Evolutionary conservation across 2,113 vertebrate genomes (phyloP), one percentile per base, ranked within the genome.

Genomic region (Pycnonotus jocosus): DNA sequence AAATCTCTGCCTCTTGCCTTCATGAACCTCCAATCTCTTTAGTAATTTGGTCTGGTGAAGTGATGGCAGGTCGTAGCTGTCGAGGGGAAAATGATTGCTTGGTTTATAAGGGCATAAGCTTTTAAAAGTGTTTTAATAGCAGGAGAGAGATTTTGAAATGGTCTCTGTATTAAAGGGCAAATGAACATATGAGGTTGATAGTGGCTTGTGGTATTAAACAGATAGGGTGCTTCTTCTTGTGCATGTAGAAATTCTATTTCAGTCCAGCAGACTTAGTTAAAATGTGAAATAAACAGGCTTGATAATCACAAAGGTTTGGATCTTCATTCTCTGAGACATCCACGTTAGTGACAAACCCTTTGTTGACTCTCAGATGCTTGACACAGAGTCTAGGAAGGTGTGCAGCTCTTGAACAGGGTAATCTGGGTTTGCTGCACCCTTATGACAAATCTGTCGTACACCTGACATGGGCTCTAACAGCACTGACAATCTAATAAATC

Each of bases 91-190:
- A 90, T 73, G 82, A 90, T 90, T 86, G 64, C 68, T 92, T 60
- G 71, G 68, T 73, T 88, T 92, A 83, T 54, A 88, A 94, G 68
- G 85, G 68, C 60, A 91, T 81, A 86, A 88, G 51, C 76, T 95
- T 92, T 69, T 86, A 83, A 70, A 92, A 85, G 87, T 48, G 50
- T 88, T 94, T 94, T 94, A 96, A 95, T 83, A 88, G 81, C 79
- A 88, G 64, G 44, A 90, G 71, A 74, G 87, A 94, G 79, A 53
- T 88, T 95, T 95, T 94, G 69, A 91, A 92, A 91, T 92, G 50
- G 51, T 62, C 23, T 90, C 54, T 83, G 58, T 47, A 62, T 86
- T 83, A 83, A 83, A 96, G 85, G 82, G 85, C 64, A 95, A 71
- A 88, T 66, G 85, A 92, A 73, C 7, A 0, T 74, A n/a, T 45